Evolutionary conservation across 1,140 invertebrate genomes (phyloP), one percentile per base, ranked within the genome.

Genomic region (Meloidogyne floridensis): DNA sequence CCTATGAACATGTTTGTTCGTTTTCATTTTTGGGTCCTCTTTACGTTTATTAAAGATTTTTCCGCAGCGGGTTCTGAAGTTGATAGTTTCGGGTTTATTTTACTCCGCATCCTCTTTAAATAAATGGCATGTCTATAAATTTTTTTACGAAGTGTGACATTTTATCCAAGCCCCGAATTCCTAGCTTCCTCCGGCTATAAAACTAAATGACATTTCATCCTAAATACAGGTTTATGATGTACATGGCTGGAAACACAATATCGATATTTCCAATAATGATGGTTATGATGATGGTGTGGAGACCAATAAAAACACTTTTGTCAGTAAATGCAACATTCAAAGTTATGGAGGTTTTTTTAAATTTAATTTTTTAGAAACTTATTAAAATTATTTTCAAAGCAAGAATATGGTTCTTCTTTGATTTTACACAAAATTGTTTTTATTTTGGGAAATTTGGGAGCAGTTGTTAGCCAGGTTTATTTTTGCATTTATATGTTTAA

Each of bases 181-280:
- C 20, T 20, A 20, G 20, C 20, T 20, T 20, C 20, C 20, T 20
- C 20, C 20, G 20, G 20, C 20, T 20, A 20, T 20, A 20, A n/a
- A 80, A 70, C 13, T 32, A 8, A 18, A n/a, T 83, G 54, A 20
- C 20, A 20, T 20, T 20, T 20, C 20, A 75, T 13, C 56, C 0
- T 43, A 18, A 72, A 80, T 20, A 47, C 47, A 72, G 65, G 42
- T 82, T 85, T 75, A 84, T 84, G 84, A 86, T 85, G 84, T 86
- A 86, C 91, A 99, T 99, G 97, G 95, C 97, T 80, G 97, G 97
- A 6, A 87, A 87, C 56, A 85, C 83, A 47, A 98, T 99, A 87
- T 98, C 96, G 0, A 98, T 99, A 84, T 98, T 99, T 89, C 97
- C 97, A 2, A 98, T 99, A n/a, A 99, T 99, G 97, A 99, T 99